A percentile compares a stretch with the other conserved stretches of the same genome.
These are phyloP conservation scores for Stegana nigrithorax DNA, from an alignment of 2,888 invertebrate species.

Conservation along the genomic window DNA sequence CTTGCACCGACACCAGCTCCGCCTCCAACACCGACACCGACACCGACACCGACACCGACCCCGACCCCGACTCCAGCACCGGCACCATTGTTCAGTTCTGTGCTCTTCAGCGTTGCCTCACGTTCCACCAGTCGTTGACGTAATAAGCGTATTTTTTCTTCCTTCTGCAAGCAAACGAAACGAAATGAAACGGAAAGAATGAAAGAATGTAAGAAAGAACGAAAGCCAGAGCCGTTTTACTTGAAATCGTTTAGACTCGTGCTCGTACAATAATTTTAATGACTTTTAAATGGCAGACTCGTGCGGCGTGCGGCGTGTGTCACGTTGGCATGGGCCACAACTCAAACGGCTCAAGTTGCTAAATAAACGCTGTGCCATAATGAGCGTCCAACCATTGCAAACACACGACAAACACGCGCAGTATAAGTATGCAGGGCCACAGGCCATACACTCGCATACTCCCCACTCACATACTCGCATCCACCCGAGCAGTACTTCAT, in stretches of 20 bases:
- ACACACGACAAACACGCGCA: neutral
- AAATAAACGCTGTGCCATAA: too few relatives aligned
- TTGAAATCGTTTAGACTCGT: neutral
- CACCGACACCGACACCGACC: too few relatives aligned
- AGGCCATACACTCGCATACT: neutral
- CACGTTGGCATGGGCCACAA: neutral
- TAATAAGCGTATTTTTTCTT: slow-evolving; percentile 86
- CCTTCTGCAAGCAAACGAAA: slow-evolving; percentile 77
- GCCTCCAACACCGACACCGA: too few relatives aligned
- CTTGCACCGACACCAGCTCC: too few relatives aligned
- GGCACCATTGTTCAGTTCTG: slow-evolving; percentile 60
- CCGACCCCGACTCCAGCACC: slow-evolving; percentile 44
- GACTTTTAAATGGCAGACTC: slow-evolving; percentile 8
- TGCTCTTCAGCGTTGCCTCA: slow-evolving; percentile 73
- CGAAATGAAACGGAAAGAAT: neutral
- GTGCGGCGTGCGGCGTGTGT: neutral
- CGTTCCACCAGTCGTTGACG: slow-evolving; percentile 85
- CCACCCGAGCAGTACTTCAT: neutral
- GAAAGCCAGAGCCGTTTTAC: neutral
- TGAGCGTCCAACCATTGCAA: too few relatives aligned
- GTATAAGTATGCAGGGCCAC: neutral
- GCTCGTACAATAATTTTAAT: neutral
- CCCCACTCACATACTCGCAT: neutral
- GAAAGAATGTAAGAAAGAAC: neutral
- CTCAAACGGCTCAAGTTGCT: neutral